Percentiles rank a stretch among this genome's conserved stretches.
Evolutionary conservation across 2,888 invertebrate genomes (phyloP).

Genomic region (Melinaea menophilus): DNA sequence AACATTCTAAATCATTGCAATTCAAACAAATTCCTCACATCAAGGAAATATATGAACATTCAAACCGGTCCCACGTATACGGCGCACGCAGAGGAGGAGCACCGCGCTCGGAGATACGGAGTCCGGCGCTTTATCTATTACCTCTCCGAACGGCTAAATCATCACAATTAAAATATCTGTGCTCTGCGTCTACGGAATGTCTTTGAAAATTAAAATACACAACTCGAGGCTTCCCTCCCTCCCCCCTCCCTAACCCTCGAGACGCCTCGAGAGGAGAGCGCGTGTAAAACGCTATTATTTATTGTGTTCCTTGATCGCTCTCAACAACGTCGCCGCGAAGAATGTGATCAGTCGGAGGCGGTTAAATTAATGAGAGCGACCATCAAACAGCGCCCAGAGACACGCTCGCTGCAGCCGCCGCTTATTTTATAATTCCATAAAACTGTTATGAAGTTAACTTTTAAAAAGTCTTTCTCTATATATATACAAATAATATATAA

Average conservation of each 20-base stretch:
- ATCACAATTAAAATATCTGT: constrained; percentile 64
- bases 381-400: constrained; percentile 8
- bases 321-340: constrained; percentile 29
- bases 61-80: too few relatives aligned
- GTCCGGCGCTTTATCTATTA: constrained; percentile 44
- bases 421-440: neutral
- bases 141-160: constrained; percentile 49
- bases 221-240: constrained; percentile 15
- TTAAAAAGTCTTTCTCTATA: too few relatives aligned
- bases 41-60: neutral
- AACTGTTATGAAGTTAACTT: neutral
- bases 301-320: constrained; percentile 42
- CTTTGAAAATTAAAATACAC: constrained; percentile 56
- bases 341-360: constrained; percentile 29
- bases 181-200: constrained; percentile 49
- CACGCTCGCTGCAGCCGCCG: neutral
- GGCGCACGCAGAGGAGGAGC: constrained; percentile 6
- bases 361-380: constrained; percentile 20
- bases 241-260: neutral
- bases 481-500: too few relatives aligned
- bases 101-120: constrained; percentile 36
- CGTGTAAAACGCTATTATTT: constrained; percentile 36
- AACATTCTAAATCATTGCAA: too few relatives aligned
- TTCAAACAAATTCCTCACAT: neutral
- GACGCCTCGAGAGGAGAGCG: constrained; percentile 1